Evolutionary conservation across 2,888 invertebrate species (phyloP), one percentile per base, ranked within the genome.

Genomic region (Theretra japonica): DNA sequence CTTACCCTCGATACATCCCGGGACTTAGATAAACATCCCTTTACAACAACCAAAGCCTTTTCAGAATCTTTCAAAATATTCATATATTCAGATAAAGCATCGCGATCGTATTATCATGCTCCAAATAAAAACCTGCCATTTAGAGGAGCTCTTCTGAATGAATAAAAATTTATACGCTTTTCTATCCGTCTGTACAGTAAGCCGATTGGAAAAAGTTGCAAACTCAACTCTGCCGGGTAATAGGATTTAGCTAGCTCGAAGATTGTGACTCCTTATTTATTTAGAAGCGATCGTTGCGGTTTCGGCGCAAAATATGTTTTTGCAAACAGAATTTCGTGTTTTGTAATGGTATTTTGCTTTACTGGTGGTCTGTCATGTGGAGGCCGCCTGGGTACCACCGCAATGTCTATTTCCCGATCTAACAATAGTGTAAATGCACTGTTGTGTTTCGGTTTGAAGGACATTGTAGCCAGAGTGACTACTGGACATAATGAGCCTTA

Each of bases 201-300:
- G 89, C 87, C 85, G 89, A 90, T 89, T 88, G 84, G 85, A 84
- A 86, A 87, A 88, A 88, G 81, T 86, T 85, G 82, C 82, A 77
- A 84, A 82, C 83, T 84, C 81, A 77, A 81, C 81, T 82, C 75
- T 73, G 77, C 73, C 59, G 72, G 73, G 78, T 87, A 86, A 89
- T 86, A 86, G 87, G 87, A 88, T 89, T 88, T 83, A 75, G 74
- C 75, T 77, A 82, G 78, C 81, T 82, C 74, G 76, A 79, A 81
- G 78, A 82, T 79, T 77, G 75, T 75, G 77, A 81, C 75, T 82
- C 74, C 58, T 77, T 70, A 75, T 80, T 81, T 79, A 77, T 80
- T 80, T 75, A 76, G 76, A 72, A 73, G 72, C 56, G 53, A 69
- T 7, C 70, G 69, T 41, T 65, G 65, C 17, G 65, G 65, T 65